These are phyloP conservation scores for Acromyrmex charruanus DNA, from an alignment of 1,140 invertebrate species.

Conservation along the genomic window DNA sequence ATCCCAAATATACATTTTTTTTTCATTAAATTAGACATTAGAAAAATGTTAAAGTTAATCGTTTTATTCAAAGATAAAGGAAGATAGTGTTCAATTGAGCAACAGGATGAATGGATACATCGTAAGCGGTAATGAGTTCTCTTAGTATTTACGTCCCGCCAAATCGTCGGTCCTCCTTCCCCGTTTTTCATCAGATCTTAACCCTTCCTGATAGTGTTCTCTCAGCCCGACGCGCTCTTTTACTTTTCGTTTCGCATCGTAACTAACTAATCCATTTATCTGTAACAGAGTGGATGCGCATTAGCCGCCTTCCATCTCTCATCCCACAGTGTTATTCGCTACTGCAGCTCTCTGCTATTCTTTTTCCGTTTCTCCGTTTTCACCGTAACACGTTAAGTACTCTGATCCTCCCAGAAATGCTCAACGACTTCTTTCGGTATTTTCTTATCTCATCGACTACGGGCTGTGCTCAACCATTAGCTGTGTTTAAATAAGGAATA, in stretches of 20 bases:
- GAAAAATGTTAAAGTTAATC: constrained; percentile 15
- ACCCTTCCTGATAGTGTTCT: background rate
- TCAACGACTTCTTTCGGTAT: constrained; percentile 75
- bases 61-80: background rate
- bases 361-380: constrained; percentile 65
- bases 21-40: background rate
- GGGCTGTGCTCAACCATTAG: constrained; percentile 54
- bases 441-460: constrained; percentile 68
- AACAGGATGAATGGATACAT: constrained; percentile 9
- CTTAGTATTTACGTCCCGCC: constrained; percentile 13
- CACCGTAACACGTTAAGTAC: constrained; percentile 65
- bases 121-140: constrained; percentile 35
- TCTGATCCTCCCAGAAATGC: constrained; percentile 39
- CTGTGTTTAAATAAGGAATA: constrained; percentile 64
- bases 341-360: constrained; percentile 42
- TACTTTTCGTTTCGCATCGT: constrained; percentile 64
- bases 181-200: constrained; percentile 35
- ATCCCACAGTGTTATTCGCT: constrained; percentile 52
- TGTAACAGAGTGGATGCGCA: constrained; percentile 69
- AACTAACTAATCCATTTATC: constrained; percentile 84
- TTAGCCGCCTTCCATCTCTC: constrained; percentile 61
- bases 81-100: background rate
- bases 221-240: constrained; percentile 47
- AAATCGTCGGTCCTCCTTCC: background rate
- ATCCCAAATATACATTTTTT: background rate